Base-by-base conservation (phyloP, 2,888 invertebrate species). In the Gari tellinella region DNA sequence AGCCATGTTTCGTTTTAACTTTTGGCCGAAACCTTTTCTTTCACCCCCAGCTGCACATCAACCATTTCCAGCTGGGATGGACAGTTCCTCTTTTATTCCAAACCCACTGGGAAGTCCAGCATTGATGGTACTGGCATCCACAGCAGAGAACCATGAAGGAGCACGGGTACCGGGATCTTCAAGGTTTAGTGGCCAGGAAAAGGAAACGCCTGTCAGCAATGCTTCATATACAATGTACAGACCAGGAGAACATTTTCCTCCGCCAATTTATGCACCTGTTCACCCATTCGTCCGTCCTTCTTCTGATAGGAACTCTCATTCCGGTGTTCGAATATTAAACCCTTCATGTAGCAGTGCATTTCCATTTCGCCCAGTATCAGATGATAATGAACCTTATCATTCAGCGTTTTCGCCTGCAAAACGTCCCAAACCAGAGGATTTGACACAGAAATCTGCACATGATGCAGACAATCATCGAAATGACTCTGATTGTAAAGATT, bases 1-100 rank as follows among this genome's bases (percentile, higher is more conserved):
- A 64, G 83, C 83, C 25, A 89, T 90, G 89, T 90, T 89, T 84
- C 86, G 89, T 66, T 88, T 89, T 82, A 90, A 90, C 75, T 85
- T 90, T 72, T 90, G 90, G 90, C 85, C 84, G 56, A 87, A 89
- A 80, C 86, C 87, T 48, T 88, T 88, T 70, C 85, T 89, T 66
- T 81, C 82, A 41, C 84, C 85, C 38, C 85, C 82, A 58, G 82
- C 79, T 53, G 78, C 87, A 15, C 84, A 85, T 43, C 82, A 84
- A 48, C 85, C 85, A 25, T 82, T 84, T 43, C 75, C 83, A 49
- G 75, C 77, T 25, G 84, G 83, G 19, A 89, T 89, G 89, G 89
- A 89, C 55, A 88, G 85, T 66, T 78, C 88, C 5, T 75, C 88
- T 7, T 88, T 87, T 55, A 78, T 88, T 52, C 88, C 89, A 10